Conservation (phyloP, 2,888 invertebrate species). For the Cryptocheilus praepositus region DNA sequence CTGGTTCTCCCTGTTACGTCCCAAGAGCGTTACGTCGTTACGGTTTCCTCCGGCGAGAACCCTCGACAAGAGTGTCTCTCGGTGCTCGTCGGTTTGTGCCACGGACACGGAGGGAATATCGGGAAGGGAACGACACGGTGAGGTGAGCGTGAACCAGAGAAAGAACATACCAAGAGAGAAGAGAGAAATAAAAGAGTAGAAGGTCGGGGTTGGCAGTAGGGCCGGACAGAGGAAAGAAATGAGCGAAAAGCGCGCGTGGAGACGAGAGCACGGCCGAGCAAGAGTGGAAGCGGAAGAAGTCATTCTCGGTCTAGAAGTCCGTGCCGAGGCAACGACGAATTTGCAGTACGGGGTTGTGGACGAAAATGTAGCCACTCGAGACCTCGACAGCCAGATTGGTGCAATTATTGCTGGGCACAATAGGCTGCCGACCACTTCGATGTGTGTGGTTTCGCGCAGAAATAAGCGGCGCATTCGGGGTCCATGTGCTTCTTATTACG, state of each 20-base stretch:
- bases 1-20: constrained; percentile 87
- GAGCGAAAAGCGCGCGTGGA: constrained; percentile 21
- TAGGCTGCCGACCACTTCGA: too few species aligned
- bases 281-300: too few species aligned
- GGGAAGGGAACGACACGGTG: constrained; percentile 17
- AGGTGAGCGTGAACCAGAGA: constrained; percentile 15
- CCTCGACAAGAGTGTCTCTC: constrained; percentile 57
- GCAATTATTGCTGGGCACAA: too few species aligned
- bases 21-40: constrained; percentile 56
- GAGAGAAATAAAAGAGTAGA: constrained; percentile 22
- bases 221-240: constrained; percentile 22
- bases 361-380: too few species aligned
- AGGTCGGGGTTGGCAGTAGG: constrained; percentile 32
- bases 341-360: too few species aligned
- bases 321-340: too few species aligned
- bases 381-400: too few species aligned
- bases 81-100: constrained; percentile 58
- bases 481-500: too few species aligned
- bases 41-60: constrained; percentile 53
- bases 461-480: too few species aligned
- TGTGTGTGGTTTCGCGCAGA: too few species aligned
- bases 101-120: constrained; percentile 38
- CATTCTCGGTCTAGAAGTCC: too few species aligned
- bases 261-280: too few species aligned
- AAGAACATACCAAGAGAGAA: constrained; percentile 4